Evolutionary conservation across 2,888 invertebrate species (phyloP).

Genomic region (Rhagophthalmus giganteus): DNA sequence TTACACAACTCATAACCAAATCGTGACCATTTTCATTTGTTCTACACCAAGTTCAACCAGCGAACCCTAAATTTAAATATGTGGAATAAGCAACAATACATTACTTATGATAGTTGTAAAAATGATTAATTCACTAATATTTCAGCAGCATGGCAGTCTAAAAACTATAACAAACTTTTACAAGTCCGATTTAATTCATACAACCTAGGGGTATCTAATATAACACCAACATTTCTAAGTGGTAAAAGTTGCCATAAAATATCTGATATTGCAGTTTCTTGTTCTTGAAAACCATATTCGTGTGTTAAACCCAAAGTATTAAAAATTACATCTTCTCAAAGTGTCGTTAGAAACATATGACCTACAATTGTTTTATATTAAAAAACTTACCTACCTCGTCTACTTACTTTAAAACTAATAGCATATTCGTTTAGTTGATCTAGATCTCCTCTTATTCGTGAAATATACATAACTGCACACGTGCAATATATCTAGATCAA

Average conservation of each 20-base stretch:
- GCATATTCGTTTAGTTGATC: too few relatives aligned
- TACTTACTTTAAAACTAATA: too few relatives aligned
- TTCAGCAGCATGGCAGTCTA: constrained; percentile 86
- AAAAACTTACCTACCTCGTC: too few relatives aligned
- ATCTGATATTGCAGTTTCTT: constrained; percentile 91
- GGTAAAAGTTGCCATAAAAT: constrained; percentile 88
- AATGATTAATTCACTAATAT: constrained; percentile 85
- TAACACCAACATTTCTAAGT: constrained; percentile 88
- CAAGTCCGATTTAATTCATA: constrained; percentile 68
- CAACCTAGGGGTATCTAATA: constrained; percentile 87
- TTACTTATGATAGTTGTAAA: constrained; percentile 77
- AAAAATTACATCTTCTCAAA: constrained; percentile 70
- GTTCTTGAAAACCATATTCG: constrained; percentile 91
- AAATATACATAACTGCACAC: too few relatives aligned
- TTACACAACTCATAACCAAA: constrained; percentile 62
- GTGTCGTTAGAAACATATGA: constrained; percentile 67
- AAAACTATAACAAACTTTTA: constrained; percentile 84
- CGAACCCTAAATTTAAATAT: constrained; percentile 68
- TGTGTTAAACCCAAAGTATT: constrained; percentile 86
- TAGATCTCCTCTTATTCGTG: too few relatives aligned
- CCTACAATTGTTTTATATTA: constrained; percentile 53
- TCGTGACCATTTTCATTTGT: constrained; percentile 65
- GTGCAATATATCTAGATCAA: too few relatives aligned
- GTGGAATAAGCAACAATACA: too few relatives aligned
- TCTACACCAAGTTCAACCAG: constrained; percentile 85